phyloP scores from a whole-genome alignment of 2,888 invertebrate species.

The Augochlorella aurata region DNA sequence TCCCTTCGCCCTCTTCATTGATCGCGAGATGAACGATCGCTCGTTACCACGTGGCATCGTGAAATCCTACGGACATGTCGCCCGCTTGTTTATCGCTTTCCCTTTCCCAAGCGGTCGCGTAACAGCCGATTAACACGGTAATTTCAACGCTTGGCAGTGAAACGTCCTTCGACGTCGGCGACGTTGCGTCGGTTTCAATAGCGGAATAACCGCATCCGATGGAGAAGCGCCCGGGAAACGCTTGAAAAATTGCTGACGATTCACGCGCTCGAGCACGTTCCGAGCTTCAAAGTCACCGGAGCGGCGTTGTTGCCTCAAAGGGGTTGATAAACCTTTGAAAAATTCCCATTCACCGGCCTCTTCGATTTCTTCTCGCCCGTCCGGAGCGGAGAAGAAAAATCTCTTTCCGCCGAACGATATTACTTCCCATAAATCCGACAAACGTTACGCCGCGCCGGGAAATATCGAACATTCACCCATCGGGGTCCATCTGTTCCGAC shows the following conservation, averaged over 20 bases:
- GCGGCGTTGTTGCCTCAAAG: constrained; percentile 23
- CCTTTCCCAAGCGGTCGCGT: constrained; percentile 19
- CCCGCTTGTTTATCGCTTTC: constrained; percentile 9
- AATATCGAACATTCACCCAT: constrained; percentile 17
- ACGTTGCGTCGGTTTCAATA: background rate
- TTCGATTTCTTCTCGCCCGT: background rate
- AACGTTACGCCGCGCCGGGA: constrained; percentile 20
- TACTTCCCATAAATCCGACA: constrained; percentile 34
- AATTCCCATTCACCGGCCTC: constrained; percentile 19
- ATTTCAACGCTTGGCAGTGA: constrained; percentile 25
- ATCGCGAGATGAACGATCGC: background rate
- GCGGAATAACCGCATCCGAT: background rate
- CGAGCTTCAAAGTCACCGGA: constrained; percentile 22
- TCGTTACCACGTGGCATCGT: background rate
- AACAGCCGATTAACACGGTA: constrained; percentile 27
- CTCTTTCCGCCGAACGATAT: constrained; percentile 38
- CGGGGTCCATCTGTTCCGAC: constrained; percentile 13
- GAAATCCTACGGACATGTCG: background rate
- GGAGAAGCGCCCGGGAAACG: background rate
- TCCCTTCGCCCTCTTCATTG: background rate
- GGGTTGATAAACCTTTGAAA: constrained; percentile 25
- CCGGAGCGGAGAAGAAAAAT: constrained; percentile 22
- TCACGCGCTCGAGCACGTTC: constrained; percentile 22
- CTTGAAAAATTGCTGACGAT: constrained; percentile 27
- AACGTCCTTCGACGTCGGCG: background rate